Base-by-base conservation (phyloP, 2,888 invertebrate genomes). In the Nomada flava region DNA sequence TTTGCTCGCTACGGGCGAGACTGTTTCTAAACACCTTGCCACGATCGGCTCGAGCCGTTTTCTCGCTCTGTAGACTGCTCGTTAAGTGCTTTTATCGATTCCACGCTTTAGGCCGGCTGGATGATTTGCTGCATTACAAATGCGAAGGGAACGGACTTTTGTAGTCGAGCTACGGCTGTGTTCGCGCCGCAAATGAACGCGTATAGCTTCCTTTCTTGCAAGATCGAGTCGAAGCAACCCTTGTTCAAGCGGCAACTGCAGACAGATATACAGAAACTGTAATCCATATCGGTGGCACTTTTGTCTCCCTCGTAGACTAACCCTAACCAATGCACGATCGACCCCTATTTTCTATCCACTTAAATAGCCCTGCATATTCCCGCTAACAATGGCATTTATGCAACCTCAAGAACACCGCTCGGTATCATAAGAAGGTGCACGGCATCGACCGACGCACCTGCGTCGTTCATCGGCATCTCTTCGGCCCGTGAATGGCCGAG, bases 1-100 rank as follows among this genome's bases (percentile, higher is more conserved):
- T 84, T 82, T 76, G 79, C 76, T 83, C 60, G 67, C 73, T 47
- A 47, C 62, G 57, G 47, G 15, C 55, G 60, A 73, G 55, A 71
- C 47, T 82, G 59, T 74, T 63, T 23, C 74, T 42, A 65, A 72
- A 65, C 55, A 77, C 42, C 67, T 68, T 62, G 59, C 18, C 15
- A 7, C 42, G 52, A 59, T 67, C 52, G 13, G 15, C 76, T 65
- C 57, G 29, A 73, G 52, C 36, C n/a, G 53, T 80, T 69, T 67
- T 65, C 72, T 62, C 76, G 65, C 55, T 55, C 59, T 44, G 57
- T 62, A 52, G 47, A 50, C 65, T 29, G 18, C 55, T 52, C 62
- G 79, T 70, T 68, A 63, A 53, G 55, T 57, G 57, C 52, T 85
- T 75, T 67, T 65, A 77, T 15, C 62, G 71, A 71, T 71, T 71